Evolutionary conservation across 2,888 invertebrate species (phyloP), one percentile per base, ranked within the genome.

Genomic region (Entomobrya proxima): DNA sequence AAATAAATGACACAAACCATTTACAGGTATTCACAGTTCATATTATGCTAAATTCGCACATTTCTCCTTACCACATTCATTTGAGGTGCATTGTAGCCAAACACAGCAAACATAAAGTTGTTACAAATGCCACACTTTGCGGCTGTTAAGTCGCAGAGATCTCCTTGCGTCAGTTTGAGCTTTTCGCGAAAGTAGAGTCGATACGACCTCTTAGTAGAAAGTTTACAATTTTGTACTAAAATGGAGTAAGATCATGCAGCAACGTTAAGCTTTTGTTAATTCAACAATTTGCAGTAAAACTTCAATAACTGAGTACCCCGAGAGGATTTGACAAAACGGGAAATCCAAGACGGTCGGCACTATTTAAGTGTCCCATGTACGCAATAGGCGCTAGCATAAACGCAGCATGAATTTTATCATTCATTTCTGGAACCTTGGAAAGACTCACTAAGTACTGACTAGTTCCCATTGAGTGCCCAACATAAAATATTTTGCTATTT

Each of bases 381-480:
- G 61, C 75, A 24, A 47, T 30, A 5, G 82, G 82, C 21, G 82
- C 47, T 1, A 82, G 64, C 1, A 82, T 5, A 32, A 82, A 47
- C 24, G 47, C 82, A 2, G 44, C 58, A 7, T 32, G 3, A 21
- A 82, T 30, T 50, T 82, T 82, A 1, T 58, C n/a, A n/a, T 82
- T 82, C 18, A 75, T 47, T 30, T 61, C 30, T 7, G 75, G 75
- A 1, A 58, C 18, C 24, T 72, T 55, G 6, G 75, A 61, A 11
- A 75, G 50, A 0, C 37, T 27, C 4, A 75, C 50, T 1, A 82
- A 50, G 35, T 61, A 82, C n/a, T 82, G 61, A 15, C 61, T 82
- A 13, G 82, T 47, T 50, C 82, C 82, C 82, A 75, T 75, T n/a
- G 82, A 82, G 27, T 82, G 47, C 0, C 75, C 81, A 40, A 81